Percentiles rank a stretch among this genome's conserved stretches.
Conservation (phyloP, 2,113 vertebrate genomes). For the Heliornis fulica region DNA sequence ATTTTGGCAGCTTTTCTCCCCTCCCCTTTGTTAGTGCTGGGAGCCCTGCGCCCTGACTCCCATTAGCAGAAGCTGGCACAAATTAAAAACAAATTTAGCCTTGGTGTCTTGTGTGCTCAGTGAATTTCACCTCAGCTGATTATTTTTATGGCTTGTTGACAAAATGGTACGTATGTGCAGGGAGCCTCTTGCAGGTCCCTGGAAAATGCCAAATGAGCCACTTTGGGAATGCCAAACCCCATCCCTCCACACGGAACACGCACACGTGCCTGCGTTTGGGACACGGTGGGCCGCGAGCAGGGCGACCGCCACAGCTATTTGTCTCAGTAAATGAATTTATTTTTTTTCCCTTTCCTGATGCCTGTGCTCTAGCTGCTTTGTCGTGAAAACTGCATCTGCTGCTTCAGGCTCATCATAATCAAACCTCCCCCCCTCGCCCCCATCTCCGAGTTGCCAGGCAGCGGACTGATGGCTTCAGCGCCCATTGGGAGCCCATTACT, state of each 20-base stretch:
- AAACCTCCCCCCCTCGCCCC: constrained; percentile 1
- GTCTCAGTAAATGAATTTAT: not conserved
- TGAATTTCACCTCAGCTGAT: not conserved
- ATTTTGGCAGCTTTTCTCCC: not conserved
- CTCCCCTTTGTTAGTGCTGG: not conserved
- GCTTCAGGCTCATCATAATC: constrained; percentile 48
- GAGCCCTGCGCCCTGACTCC: not conserved
- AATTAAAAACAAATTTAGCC: constrained; percentile 53
- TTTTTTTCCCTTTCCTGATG: not conserved
- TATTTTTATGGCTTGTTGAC: constrained; percentile 40
- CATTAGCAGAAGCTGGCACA: constrained; percentile 11
- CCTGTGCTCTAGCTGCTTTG: constrained; percentile 5
- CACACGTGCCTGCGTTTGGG: not conserved
- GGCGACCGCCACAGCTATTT: not conserved
- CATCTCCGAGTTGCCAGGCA: constrained; percentile 56
- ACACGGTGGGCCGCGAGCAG: not conserved
- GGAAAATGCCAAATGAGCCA: constrained; percentile 55
- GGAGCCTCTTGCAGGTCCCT: constrained; percentile 21
- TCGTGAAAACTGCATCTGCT: constrained; percentile 48
- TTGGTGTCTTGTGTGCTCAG: not conserved
- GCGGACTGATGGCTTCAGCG: constrained; percentile 59
- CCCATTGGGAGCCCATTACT: constrained; percentile 75
- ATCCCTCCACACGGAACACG: not conserved
- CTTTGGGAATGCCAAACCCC: not conserved
- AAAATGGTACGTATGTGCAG: not conserved